phyloP scores from a whole-genome alignment of 1,140 invertebrate species.

The Pygmarrhopalites habei region DNA sequence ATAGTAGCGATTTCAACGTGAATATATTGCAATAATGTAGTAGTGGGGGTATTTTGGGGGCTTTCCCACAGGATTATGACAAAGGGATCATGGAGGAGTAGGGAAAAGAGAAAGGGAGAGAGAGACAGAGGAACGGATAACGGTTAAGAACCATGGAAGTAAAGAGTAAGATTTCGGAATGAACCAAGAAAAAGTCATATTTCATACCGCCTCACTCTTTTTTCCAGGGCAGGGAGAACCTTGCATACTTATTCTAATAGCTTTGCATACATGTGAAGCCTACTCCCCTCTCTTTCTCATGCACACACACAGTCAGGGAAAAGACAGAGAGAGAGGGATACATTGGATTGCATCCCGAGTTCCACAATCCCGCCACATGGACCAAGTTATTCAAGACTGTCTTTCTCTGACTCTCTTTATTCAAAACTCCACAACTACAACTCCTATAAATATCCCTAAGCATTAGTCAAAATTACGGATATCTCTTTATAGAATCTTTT shows the following conservation, averaged over 20 bases:
- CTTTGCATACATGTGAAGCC: constrained; percentile 7
- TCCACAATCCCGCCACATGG: too few species aligned
- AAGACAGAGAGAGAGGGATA: too few species aligned
- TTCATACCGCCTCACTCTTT: constrained; percentile 30
- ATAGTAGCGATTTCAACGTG: constrained; percentile 23
- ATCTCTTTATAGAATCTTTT: too few species aligned
- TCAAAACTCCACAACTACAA: too few species aligned
- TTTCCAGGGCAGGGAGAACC: too few species aligned
- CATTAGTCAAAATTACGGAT: too few species aligned
- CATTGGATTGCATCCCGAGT: too few species aligned
- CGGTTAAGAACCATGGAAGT: constrained; percentile 30
- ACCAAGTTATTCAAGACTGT: too few species aligned
- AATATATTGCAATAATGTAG: constrained; percentile 10
- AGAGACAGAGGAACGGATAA: constrained; percentile 28
- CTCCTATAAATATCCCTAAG: too few species aligned
- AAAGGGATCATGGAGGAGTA: constrained; percentile 32
- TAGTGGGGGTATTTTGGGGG: constrained; percentile 17
- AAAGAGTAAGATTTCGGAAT: constrained; percentile 37
- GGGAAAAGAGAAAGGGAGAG: constrained; percentile 20
- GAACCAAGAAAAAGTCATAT: constrained; percentile 34
- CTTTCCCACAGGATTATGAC: constrained; percentile 38
- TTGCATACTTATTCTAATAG: constrained; percentile 32
- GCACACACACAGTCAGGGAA: too few species aligned
- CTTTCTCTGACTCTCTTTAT: too few species aligned
- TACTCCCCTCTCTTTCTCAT: too few species aligned